These are phyloP conservation scores for Diaphora mendica DNA, from an alignment of 2,888 invertebrate species.

Conservation along the genomic window DNA sequence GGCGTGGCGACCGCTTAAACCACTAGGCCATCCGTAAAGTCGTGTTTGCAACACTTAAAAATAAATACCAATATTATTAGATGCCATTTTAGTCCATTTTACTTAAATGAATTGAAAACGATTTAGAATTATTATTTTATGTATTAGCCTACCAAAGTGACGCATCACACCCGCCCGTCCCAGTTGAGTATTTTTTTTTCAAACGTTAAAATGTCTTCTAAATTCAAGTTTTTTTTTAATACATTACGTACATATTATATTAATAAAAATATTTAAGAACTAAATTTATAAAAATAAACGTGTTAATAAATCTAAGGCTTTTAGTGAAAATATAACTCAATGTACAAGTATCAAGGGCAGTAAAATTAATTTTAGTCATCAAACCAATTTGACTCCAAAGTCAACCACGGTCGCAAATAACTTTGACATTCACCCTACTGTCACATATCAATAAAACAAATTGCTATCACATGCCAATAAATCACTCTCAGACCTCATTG, in stretches of 20 bases:
- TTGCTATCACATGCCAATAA: constrained; percentile 23
- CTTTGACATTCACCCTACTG: not conserved
- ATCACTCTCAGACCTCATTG: constrained; percentile 20
- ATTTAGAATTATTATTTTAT: too few species aligned
- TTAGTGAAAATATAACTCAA: not conserved
- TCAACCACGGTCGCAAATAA: not conserved
- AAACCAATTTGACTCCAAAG: not conserved
- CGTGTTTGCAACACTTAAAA: too few species aligned
- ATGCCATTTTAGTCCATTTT: not conserved
- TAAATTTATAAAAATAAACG: not conserved
- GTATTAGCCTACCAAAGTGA: too few species aligned
- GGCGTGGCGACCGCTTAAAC: too few species aligned
- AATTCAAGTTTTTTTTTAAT: too few species aligned
- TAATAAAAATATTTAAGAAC: too few species aligned
- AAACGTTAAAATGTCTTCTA: too few species aligned
- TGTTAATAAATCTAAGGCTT: not conserved
- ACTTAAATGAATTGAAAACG: too few species aligned
- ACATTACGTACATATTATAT: too few species aligned
- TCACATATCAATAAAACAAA: constrained; percentile 13
- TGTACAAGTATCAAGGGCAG: not conserved
- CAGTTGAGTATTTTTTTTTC: too few species aligned
- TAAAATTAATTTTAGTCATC: not conserved
- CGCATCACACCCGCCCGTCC: too few species aligned
- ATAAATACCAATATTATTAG: not conserved
- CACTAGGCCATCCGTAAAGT: too few species aligned